Percentiles rank a stretch among this genome's conserved stretches.
phyloP scores from a whole-genome alignment of 2,888 invertebrate genomes.

The Liposcelis brunnea region DNA sequence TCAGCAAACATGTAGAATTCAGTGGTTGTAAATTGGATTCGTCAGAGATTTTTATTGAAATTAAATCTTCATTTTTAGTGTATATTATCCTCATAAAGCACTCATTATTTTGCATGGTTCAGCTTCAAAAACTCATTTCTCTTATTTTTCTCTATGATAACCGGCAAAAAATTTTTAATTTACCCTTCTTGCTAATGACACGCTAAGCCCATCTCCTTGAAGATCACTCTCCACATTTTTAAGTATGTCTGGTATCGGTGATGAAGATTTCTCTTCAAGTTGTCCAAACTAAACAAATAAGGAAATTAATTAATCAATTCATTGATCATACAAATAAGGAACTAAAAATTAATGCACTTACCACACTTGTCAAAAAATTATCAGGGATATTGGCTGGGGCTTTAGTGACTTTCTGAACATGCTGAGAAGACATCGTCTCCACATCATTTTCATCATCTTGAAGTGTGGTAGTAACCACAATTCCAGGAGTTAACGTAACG shows the following conservation, averaged over 20 bases:
- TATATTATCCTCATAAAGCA: no score
- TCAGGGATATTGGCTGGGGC: conserved; percentile 1
- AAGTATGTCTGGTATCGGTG: conserved; percentile 5
- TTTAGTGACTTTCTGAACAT: conserved; percentile 6
- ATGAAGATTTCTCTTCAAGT: conserved; percentile 6
- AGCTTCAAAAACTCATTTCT: no score
- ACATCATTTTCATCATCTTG: neutral
- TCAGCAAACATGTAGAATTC: no score
- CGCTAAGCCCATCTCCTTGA: conserved; percentile 5
- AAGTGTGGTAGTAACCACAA: neutral
- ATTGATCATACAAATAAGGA: no score
- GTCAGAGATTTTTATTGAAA: no score
- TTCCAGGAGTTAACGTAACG: conserved; percentile 1
- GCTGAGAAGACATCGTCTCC: conserved; percentile 3
- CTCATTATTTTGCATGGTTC: no score
- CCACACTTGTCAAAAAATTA: conserved; percentile 7
- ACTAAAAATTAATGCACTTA: neutral
- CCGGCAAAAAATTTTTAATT: neutral
- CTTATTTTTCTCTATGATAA: no score
- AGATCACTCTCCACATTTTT: conserved; percentile 2
- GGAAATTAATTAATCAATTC: neutral
- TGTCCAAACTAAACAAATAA: conserved; percentile 5
- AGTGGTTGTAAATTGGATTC: no score
- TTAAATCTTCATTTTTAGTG: no score
- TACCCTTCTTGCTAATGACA: conserved; percentile 8